Evolutionary conservation across 2,113 vertebrate genomes (phyloP).

Genomic region (Hipposideros armiger): DNA sequence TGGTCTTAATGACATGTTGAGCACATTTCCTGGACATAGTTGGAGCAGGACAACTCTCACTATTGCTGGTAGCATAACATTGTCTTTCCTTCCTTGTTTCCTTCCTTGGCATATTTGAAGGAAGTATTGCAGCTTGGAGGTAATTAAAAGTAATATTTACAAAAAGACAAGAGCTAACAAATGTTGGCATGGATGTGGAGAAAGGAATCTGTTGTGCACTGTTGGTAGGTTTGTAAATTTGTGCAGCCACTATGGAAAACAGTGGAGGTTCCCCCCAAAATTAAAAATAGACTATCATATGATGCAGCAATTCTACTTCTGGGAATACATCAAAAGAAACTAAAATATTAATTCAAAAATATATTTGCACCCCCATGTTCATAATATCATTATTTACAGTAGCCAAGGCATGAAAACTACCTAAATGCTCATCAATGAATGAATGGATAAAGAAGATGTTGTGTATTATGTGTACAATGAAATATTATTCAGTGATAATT

Average conservation of each 20-base stretch:
- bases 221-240: not conserved
- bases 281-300: not conserved
- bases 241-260: not conserved
- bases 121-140: not conserved
- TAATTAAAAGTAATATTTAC: not conserved
- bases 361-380: not conserved
- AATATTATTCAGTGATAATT: not conserved
- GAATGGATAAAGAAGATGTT: not conserved
- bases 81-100: not conserved
- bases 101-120: not conserved
- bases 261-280: not conserved
- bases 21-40: not conserved
- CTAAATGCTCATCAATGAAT: not conserved
- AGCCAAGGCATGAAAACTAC: not conserved
- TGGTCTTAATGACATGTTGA: not conserved
- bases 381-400: not conserved
- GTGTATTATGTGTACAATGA: not conserved
- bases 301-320: not conserved
- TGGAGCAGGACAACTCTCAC: not conserved
- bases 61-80: not conserved
- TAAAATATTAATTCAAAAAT: not conserved
- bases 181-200: not conserved
- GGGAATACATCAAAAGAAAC: not conserved
- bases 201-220: not conserved
- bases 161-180: not conserved